These are phyloP conservation scores for Acanthococcus lagerstroemiae DNA, from an alignment of 2,888 invertebrate genomes.

Conservation along the genomic window DNA sequence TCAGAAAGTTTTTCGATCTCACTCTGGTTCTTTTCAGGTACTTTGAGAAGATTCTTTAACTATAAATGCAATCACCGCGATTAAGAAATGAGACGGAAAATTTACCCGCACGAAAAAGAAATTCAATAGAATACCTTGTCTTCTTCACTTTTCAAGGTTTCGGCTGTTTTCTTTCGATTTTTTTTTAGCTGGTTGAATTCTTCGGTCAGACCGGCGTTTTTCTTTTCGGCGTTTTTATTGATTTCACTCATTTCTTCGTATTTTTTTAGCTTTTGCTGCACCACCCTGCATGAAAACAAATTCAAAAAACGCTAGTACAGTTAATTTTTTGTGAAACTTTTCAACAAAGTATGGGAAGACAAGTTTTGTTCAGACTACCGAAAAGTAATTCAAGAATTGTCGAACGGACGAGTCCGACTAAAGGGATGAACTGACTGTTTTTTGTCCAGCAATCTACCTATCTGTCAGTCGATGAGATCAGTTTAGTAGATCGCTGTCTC, in stretches of 20 bases:
- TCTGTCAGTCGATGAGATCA: too few species aligned
- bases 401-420: too few species aligned
- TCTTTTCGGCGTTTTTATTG: slow-evolving; percentile 21
- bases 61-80: too few species aligned
- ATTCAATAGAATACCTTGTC: slow-evolving; percentile 41
- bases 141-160: slow-evolving; percentile 48
- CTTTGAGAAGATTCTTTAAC: slow-evolving; percentile 46
- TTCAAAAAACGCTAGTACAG: too few species aligned
- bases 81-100: background rate
- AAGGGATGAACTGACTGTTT: too few species aligned
- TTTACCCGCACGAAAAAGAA: background rate
- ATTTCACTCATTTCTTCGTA: slow-evolving; percentile 17
- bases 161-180: slow-evolving; percentile 62
- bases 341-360: background rate
- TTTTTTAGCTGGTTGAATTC: slow-evolving; percentile 59
- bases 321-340: background rate
- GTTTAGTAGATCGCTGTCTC: too few species aligned
- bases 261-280: slow-evolving; percentile 10
- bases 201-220: slow-evolving; percentile 54
- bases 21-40: slow-evolving; percentile 63
- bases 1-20: slow-evolving; percentile 50
- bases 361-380: background rate
- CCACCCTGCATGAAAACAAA: background rate
- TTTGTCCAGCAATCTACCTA: too few species aligned
- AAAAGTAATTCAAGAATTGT: background rate